A percentile compares a stretch with the other conserved stretches of the same genome.
phyloP scores from a whole-genome alignment of 1,140 invertebrate species.

The Elysia chlorotica region DNA sequence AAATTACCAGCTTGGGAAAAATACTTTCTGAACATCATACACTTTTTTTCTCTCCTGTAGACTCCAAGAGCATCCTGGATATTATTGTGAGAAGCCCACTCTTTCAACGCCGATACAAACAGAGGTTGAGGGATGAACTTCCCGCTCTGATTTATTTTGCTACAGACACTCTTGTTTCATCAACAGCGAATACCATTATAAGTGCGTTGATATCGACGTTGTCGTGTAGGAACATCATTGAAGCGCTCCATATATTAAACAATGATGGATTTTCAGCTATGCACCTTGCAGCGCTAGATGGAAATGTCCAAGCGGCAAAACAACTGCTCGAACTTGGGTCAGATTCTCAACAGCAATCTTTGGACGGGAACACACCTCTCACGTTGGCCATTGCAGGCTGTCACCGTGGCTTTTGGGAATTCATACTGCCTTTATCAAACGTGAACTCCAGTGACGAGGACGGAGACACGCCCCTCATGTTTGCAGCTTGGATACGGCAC shows the following conservation, averaged over 20 bases:
- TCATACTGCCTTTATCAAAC: neutral
- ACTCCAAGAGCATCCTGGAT: neutral
- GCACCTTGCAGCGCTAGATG: neutral
- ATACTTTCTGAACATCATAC: neutral
- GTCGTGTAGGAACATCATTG: neutral
- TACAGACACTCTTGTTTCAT: neutral
- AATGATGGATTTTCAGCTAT: neutral
- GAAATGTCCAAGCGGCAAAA: neutral
- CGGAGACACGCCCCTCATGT: neutral
- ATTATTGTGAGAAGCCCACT: neutral
- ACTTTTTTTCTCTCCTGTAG: neutral
- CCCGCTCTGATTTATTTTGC: neutral
- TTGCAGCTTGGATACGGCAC: neutral
- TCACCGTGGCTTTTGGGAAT: neutral
- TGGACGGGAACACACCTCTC: neutral
- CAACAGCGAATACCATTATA: neutral
- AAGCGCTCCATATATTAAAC: neutral
- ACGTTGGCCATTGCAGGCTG: neutral
- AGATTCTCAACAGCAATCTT: neutral
- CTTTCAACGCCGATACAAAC: neutral
- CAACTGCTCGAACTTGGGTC: neutral
- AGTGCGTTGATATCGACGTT: neutral
- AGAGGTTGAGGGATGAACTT: neutral
- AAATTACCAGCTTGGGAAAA: neutral
- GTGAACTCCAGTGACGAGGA: neutral